Evolutionary conservation across 2,113 vertebrate species (phyloP).

Genomic region (Tylochromis polylepis): DNA sequence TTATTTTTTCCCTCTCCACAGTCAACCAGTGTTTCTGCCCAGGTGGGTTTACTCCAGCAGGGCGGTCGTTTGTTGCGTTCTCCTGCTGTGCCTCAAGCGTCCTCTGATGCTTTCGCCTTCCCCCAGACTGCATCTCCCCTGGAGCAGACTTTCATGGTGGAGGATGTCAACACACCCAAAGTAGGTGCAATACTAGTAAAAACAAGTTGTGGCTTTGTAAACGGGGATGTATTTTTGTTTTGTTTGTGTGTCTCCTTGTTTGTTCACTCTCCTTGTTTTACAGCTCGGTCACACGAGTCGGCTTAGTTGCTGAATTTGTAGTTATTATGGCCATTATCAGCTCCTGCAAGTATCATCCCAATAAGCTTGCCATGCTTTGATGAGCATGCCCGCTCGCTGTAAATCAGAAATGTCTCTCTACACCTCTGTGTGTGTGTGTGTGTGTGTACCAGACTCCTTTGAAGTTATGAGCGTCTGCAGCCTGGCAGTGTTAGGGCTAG

Average conservation of each 20-base stretch:
- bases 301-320: background rate
- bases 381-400: background rate
- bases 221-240: background rate
- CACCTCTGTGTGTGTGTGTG: background rate
- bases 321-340: slow-evolving; percentile 8
- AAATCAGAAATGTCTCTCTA: background rate
- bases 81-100: slow-evolving; percentile 76
- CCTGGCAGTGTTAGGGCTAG: background rate
- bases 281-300: background rate
- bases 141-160: slow-evolving; percentile 86
- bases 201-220: background rate
- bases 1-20: slow-evolving; percentile 38
- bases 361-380: slow-evolving; percentile 24
- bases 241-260: background rate
- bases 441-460: background rate
- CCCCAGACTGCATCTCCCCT: slow-evolving; percentile 74
- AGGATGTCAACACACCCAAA: slow-evolving; percentile 92
- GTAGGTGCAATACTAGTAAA: slow-evolving; percentile 61
- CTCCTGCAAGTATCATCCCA: background rate
- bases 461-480: background rate
- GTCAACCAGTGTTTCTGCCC: slow-evolving; percentile 78
- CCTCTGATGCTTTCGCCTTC: slow-evolving; percentile 84
- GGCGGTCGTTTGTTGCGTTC: slow-evolving; percentile 81
- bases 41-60: slow-evolving; percentile 79
- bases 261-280: background rate